Percentiles rank a stretch among this genome's conserved stretches.
phyloP scores from a whole-genome alignment of 2,113 vertebrate species.

The Cynopterus brachyotis region DNA sequence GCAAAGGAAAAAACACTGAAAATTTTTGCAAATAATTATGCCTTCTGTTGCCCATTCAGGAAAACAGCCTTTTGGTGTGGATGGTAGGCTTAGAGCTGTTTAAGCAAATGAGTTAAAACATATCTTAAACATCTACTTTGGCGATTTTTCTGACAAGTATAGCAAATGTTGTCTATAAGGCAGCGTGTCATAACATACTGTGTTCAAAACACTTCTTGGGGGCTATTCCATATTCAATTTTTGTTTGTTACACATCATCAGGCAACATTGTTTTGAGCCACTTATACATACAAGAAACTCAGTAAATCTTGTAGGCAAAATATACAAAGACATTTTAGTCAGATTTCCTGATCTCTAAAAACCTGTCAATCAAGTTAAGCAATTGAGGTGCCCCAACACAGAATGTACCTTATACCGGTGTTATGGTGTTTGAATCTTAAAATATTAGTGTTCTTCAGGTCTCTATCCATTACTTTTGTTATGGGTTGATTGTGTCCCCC shows the following conservation, averaged over 20 bases:
- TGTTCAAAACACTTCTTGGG: constrained; percentile 66
- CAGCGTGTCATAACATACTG: constrained; percentile 73
- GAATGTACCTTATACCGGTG: neutral
- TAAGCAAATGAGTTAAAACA: constrained; percentile 63
- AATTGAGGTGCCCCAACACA: neutral
- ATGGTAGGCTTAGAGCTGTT: constrained; percentile 66
- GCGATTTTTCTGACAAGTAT: constrained; percentile 72
- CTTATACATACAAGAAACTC: constrained; percentile 43
- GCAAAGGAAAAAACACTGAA: constrained; percentile 69
- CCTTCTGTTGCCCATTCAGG: constrained; percentile 72
- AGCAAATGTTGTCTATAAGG: constrained; percentile 76
- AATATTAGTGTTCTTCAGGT: neutral
- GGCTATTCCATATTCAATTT: constrained; percentile 74
- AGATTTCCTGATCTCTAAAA: constrained; percentile 17
- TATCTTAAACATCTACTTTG: constrained; percentile 68
- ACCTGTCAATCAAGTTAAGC: neutral
- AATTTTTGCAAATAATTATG: constrained; percentile 72
- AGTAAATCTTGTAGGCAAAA: constrained; percentile 10
- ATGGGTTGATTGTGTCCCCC: neutral
- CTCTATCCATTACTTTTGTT: neutral
- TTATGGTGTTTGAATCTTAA: neutral
- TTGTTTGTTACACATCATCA: constrained; percentile 71
- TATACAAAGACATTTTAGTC: neutral
- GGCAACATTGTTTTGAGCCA: constrained; percentile 64
- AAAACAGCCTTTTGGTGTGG: constrained; percentile 68